Conservation (phyloP, 2,797 vertebrate genomes). For the Anas flavirostris region DNA sequence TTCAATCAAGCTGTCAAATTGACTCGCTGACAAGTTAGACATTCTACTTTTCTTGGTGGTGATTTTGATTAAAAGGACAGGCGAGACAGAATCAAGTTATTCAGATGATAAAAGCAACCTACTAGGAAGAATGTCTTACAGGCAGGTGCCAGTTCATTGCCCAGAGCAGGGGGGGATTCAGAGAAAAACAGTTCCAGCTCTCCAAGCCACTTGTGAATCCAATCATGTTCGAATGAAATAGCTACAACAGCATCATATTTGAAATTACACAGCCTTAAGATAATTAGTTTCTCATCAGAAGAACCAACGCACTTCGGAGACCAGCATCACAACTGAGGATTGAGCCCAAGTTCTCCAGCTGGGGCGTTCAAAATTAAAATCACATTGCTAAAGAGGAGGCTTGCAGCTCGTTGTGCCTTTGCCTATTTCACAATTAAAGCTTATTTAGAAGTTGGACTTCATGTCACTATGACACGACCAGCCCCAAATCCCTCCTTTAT, state of each 20-base stretch:
- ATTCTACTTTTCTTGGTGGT: neutral
- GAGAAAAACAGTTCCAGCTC: neutral
- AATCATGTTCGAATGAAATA: too few relatives aligned
- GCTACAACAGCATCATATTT: neutral
- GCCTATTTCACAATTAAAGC: neutral
- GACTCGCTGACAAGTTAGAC: neutral
- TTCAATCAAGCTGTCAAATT: constrained; percentile 12
- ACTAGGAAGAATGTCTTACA: neutral
- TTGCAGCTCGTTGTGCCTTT: neutral
- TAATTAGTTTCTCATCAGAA: neutral
- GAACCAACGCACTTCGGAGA: neutral
- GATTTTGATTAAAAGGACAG: constrained; percentile 18
- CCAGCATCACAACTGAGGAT: neutral
- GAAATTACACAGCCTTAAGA: neutral
- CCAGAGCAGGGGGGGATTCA: neutral
- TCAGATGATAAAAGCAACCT: neutral
- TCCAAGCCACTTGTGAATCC: neutral
- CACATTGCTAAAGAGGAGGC: neutral
- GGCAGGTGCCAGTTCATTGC: neutral
- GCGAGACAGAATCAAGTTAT: neutral
- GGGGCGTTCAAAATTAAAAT: neutral
- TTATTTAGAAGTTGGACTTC: neutral
- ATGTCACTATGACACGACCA: neutral
- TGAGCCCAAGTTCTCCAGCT: neutral
- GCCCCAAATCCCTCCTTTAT: neutral